These are phyloP conservation scores for Halocynthia roretzi DNA, from an alignment of 23 tunicate genomes.

Conservation along the genomic window DNA sequence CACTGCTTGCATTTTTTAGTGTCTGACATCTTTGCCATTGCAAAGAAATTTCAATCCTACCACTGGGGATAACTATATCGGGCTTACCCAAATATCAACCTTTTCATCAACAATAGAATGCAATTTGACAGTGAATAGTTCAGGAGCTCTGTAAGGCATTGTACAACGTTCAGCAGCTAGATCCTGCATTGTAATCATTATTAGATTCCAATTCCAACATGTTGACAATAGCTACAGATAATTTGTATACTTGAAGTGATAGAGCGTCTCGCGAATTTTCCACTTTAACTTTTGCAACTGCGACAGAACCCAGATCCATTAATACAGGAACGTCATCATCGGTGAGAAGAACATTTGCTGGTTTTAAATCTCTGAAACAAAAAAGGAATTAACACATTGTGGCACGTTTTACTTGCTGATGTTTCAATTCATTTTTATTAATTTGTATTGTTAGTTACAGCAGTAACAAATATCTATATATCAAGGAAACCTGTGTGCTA, in stretches of 20 bases:
- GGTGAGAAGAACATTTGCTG: slow-evolving; percentile 81
- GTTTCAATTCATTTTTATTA: no score
- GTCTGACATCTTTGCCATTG: no score
- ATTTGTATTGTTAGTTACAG: no score
- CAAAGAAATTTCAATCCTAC: no score
- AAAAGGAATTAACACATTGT: not conserved
- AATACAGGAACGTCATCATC: slow-evolving; percentile 74
- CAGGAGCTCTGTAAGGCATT: slow-evolving; percentile 97
- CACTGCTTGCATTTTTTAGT: no score
- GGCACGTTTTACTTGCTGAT: not conserved
- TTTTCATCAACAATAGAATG: slow-evolving; percentile 80
- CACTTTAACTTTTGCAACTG: slow-evolving; percentile 59
- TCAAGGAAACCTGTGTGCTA: slow-evolving; percentile 65
- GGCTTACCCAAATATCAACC: slow-evolving; percentile 87
- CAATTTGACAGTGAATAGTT: slow-evolving; percentile 73
- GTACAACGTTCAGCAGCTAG: slow-evolving; percentile 88
- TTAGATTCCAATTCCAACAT: no score
- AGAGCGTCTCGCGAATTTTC: slow-evolving; percentile 63
- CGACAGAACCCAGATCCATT: slow-evolving; percentile 87
- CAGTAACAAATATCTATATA: not conserved
- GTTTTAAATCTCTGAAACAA: slow-evolving; percentile 70
- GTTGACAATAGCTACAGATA: no score
- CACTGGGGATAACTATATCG: not conserved
- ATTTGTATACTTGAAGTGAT: slow-evolving; percentile 38
- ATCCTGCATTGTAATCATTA: slow-evolving; percentile 30